Conservation (phyloP, 2,113 vertebrate species). For the Colossoma macropomum region DNA sequence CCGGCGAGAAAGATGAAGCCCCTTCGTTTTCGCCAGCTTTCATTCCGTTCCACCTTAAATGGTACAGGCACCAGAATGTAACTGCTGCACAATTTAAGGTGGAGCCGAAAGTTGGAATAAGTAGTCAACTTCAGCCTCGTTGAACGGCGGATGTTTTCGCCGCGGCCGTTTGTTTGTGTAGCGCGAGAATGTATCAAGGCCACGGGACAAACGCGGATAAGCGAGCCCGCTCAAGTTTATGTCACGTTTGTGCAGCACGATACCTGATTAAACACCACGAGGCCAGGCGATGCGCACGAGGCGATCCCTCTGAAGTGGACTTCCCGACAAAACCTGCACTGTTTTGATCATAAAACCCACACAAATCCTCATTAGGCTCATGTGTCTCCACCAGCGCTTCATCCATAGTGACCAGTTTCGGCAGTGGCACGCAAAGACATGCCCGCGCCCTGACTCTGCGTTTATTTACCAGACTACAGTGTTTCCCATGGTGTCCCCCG, state of each 20-base stretch:
- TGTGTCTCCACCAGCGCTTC: background rate
- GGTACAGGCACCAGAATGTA: background rate
- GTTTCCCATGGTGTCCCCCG: no score
- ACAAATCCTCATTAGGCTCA: background rate
- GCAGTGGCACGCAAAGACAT: no score
- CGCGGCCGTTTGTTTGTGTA: background rate
- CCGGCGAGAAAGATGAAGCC: no score
- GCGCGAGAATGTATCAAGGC: background rate
- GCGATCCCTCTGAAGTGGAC: slow-evolving; percentile 28
- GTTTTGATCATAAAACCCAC: background rate
- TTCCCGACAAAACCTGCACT: background rate
- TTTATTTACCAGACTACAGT: no score
- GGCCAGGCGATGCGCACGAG: slow-evolving; percentile 50
- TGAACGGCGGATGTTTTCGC: background rate
- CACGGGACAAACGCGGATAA: slow-evolving; percentile 17
- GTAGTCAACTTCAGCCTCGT: no score
- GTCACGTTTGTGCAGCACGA: slow-evolving; percentile 57
- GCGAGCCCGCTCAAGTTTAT: background rate
- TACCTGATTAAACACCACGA: slow-evolving; percentile 72
- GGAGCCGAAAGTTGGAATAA: background rate
- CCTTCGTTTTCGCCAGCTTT: background rate
- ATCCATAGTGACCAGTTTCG: background rate
- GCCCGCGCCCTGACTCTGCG: background rate
- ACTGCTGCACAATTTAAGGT: background rate
- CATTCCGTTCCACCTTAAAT: background rate